Conservation (phyloP, 2,113 vertebrate species). For the Phaethon lepturus region DNA sequence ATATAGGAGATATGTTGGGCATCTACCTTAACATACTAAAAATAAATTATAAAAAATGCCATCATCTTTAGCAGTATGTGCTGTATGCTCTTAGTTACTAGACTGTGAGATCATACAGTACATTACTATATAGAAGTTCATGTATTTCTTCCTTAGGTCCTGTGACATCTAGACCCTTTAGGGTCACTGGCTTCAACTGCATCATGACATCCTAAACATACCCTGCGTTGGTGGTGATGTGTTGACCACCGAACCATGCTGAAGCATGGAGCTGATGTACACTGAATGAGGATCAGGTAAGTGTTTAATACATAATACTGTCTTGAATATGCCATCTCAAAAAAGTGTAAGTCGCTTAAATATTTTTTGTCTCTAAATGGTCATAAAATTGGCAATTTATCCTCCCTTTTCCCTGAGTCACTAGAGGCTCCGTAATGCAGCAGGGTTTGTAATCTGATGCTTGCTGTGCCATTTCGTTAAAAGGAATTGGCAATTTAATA, state of each 20-base stretch:
- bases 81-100: not conserved
- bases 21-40: not conserved
- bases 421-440: not conserved
- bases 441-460: not conserved
- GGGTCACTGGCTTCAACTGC: not conserved
- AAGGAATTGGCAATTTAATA: not conserved
- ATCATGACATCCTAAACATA: not conserved
- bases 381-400: not conserved
- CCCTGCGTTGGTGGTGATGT: not conserved
- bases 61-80: not conserved
- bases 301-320: not conserved
- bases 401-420: not conserved
- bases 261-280: not conserved
- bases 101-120: not conserved
- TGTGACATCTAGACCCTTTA: not conserved
- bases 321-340: not conserved
- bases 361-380: not conserved
- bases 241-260: fast-evolving
- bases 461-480: not conserved
- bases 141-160: not conserved
- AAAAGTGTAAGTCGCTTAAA: not conserved
- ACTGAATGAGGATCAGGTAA: not conserved
- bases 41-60: not conserved
- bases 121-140: not conserved
- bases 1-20: not conserved